Evolutionary conservation across 2,113 vertebrate genomes (phyloP), one percentile per base, ranked within the genome.

Genomic region (Hystrix cristata): DNA sequence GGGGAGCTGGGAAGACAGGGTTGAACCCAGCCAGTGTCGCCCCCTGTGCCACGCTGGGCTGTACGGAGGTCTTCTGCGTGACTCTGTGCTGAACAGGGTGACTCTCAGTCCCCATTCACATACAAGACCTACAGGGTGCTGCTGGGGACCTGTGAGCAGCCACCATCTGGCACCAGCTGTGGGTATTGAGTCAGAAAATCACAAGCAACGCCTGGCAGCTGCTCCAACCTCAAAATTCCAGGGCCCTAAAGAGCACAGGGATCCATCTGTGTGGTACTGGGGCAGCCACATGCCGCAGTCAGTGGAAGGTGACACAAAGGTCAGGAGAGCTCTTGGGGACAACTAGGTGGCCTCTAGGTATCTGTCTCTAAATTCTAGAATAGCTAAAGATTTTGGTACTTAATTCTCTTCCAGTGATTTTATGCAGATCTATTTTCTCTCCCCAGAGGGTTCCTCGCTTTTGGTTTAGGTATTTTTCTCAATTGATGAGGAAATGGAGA

Each of bases 331-430:
- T 87, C 57, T 38, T 34, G 82, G 29, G 64, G 6, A 34, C 53
- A 16, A 10, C 65, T 48, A 9, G 18, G 46, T 55, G 38, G 29
- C 59, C 57, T 74, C 48, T 31, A 59, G 51, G 60, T 90, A 31
- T n/a, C 65, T 57, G 46, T 67, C 29, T 72, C n/a, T 53, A 59
- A 78, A 71, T 76, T 72, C 79, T 51, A 71, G 71, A 72, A 43
- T 19, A 23, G 55, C 4, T 1, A 11, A 59, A 1, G 16, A 55
- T 93, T 94, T 74, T 80, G 64, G 96, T 64, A 43, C 81, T 94
- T 95, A 67, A 69, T 96, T 96, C 78, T 80, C 67, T 93, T 65
- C 87, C 55, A 16, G 82, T 79, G 55, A 85, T 93, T 95, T 94
- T 53, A 57, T 94, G 93, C 59, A 80, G 43, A 95, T 95, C 38